Percentiles rank a stretch among this genome's conserved stretches.
These are phyloP conservation scores for Willisornis vidua DNA, from an alignment of 2,113 vertebrate genomes.

Conservation along the genomic window DNA sequence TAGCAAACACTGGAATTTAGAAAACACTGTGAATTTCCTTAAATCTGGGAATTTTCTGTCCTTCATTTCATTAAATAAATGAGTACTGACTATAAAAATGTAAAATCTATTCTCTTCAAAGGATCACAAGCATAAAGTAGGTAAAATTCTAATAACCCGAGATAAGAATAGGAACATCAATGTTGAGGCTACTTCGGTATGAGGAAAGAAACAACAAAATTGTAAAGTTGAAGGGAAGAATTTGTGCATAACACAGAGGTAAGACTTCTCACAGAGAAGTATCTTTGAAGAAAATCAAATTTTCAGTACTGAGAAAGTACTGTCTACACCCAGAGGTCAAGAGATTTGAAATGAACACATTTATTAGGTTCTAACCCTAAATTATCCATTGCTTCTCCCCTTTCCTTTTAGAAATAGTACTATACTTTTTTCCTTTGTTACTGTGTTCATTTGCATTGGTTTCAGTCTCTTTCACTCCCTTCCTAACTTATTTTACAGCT, in stretches of 20 bases:
- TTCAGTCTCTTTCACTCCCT: conserved; percentile 45
- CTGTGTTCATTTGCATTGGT: not conserved
- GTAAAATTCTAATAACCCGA: not conserved
- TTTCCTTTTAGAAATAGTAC: not conserved
- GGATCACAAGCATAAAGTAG: not conserved
- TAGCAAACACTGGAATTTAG: not conserved
- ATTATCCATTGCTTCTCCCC: not conserved
- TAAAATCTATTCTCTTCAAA: not conserved
- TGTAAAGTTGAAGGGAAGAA: not conserved
- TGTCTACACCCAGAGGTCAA: not conserved
- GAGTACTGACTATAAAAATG: not conserved
- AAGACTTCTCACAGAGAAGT: not conserved
- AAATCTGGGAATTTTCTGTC: not conserved
- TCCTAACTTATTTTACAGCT: conserved; percentile 58
- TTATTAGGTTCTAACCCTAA: not conserved
- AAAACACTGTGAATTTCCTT: not conserved
- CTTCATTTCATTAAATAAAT: not conserved
- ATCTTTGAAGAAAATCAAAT: not conserved
- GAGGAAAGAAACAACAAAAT: not conserved
- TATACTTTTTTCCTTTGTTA: not conserved
- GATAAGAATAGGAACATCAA: not conserved
- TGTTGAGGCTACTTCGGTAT: not conserved
- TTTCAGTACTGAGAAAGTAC: not conserved
- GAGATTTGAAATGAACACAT: not conserved
- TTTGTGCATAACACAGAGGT: not conserved